These are phyloP conservation scores for Lathronympha strigana DNA, from an alignment of 2,888 invertebrate genomes.

Conservation along the genomic window DNA sequence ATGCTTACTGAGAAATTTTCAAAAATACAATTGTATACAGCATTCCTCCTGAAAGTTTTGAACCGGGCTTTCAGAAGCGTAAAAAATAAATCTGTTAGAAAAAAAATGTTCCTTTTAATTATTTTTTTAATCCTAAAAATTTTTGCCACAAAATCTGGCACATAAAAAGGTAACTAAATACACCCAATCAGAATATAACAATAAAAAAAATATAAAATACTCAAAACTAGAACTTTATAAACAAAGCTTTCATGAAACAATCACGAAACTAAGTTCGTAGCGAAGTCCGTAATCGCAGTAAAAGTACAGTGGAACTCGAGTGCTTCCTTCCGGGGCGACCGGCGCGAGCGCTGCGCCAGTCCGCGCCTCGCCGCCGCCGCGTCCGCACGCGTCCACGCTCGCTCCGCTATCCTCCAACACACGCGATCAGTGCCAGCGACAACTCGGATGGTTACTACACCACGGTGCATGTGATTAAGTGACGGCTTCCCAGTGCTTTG, in stretches of 20 bases:
- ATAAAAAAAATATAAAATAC: not conserved
- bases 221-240: not conserved
- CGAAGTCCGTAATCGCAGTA: constrained; percentile 31
- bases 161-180: too few relatives aligned
- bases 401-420: constrained; percentile 44
- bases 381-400: constrained; percentile 61
- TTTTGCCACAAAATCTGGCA: too few relatives aligned
- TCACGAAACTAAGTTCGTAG: constrained; percentile 26
- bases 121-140: too few relatives aligned
- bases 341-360: constrained; percentile 65
- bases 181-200: not conserved
- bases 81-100: too few relatives aligned
- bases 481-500: constrained; percentile 78
- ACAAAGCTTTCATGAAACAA: constrained; percentile 35
- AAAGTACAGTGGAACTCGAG: constrained; percentile 61
- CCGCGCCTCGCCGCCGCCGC: constrained; percentile 68
- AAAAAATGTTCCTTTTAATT: too few relatives aligned
- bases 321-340: constrained; percentile 75
- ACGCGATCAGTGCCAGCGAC: constrained; percentile 51
- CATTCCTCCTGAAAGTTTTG: too few relatives aligned
- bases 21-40: too few relatives aligned
- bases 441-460: constrained; percentile 46
- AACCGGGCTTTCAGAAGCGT: too few relatives aligned
- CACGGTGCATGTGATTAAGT: constrained; percentile 75
- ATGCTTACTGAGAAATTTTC: too few relatives aligned